Evolutionary conservation across 2,888 invertebrate genomes (phyloP), one percentile per base, ranked within the genome.

Genomic region (Parnassius mnemosyne): DNA sequence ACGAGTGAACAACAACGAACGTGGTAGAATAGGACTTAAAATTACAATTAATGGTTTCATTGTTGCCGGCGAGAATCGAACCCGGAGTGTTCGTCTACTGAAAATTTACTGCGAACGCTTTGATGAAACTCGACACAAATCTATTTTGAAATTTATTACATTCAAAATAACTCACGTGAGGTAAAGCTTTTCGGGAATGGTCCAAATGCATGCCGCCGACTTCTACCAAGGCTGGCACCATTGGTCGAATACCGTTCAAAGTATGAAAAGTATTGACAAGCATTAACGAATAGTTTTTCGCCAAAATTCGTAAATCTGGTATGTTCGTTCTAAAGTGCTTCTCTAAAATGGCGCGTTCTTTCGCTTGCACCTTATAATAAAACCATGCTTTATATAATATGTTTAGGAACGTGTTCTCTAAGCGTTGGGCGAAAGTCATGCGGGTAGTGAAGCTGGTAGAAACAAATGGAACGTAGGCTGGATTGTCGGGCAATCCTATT

Each of bases 171-270:
- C 85, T 83, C 72, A 92, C 92, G 61, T 78, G 60, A 0, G 94
- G 92, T 66, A 95, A 77, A 2, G 85, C 71, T 52, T 89, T 85
- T 10, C 68, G 78, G 3, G 72, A 72, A 2, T 80, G 76, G 49
- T 83, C 83, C 46, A 94, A 81, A 73, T 94, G 94, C 78, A 94
- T 87, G 1, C 94, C 94, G 9, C 94, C 94, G 11, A 94, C 90
- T 82, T 94, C 95, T 10, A 95, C 83, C 0, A 94, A 77, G 34
- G 92, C 93, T 0, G 93, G 93, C 0, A 93, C 72, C 3, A 85
- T 70, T 0, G 95, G 94, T 16, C 89, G 86, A 1, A 92, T 89
- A 0, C 94, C 94, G 63, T 93, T 92, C 50, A 94, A 71, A 1
- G 93, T 89, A 65, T 93, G 93, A 72, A 94, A 94, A 10, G 93